These are phyloP conservation scores for Castor canadensis DNA, from an alignment of 2,113 vertebrate genomes.

Conservation along the genomic window DNA sequence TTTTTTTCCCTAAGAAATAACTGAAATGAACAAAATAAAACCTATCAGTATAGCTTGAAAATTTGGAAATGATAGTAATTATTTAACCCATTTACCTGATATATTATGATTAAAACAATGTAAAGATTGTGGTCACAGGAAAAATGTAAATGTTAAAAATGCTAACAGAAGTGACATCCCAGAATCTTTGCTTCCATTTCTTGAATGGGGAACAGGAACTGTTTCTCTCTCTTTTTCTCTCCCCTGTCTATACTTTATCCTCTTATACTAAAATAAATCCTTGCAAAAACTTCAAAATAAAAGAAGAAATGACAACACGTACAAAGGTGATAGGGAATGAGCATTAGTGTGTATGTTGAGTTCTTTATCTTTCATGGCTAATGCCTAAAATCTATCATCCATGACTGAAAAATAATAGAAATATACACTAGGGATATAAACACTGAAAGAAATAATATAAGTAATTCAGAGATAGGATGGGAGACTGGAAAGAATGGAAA, in stretches of 20 bases:
- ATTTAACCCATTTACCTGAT: conserved; percentile 13
- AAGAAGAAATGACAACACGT: no score
- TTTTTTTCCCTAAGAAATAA: background rate
- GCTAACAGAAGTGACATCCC: background rate
- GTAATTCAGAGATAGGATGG: background rate
- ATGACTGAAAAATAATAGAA: conserved; percentile 16
- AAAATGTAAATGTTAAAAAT: background rate
- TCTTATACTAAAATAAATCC: no score
- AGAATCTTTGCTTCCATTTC: no score
- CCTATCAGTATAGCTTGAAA: background rate
- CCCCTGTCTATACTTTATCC: no score
- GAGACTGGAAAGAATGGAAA: background rate
- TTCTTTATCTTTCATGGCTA: background rate
- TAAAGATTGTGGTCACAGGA: background rate
- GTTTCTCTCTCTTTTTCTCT: no score
- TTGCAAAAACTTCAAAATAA: no score
- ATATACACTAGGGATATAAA: background rate
- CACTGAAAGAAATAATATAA: background rate
- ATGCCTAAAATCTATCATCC: background rate
- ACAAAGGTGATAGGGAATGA: conserved; percentile 9
- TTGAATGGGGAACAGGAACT: no score
- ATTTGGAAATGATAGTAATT: background rate
- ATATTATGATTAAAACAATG: conserved; percentile 15
- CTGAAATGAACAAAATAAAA: background rate
- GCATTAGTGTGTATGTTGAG: background rate